Percentiles rank a stretch among this genome's conserved stretches.
These are phyloP conservation scores for Sorex araneus DNA, from an alignment of 2,113 vertebrate species.

Conservation along the genomic window DNA sequence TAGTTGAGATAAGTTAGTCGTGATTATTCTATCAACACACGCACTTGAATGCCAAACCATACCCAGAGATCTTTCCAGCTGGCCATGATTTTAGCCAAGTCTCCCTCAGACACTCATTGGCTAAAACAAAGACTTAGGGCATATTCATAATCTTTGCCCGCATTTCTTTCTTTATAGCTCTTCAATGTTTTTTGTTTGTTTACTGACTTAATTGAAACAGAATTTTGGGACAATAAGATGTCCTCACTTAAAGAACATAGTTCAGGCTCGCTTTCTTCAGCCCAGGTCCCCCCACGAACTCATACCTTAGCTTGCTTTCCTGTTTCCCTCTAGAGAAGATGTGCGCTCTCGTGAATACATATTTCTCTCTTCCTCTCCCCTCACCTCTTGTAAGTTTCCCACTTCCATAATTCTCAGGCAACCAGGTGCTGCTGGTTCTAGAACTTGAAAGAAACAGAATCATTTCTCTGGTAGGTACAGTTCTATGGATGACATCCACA, in stretches of 20 bases:
- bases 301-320: no score
- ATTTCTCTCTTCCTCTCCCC: neutral
- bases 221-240: neutral
- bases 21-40: neutral
- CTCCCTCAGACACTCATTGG: neutral
- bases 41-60: no score
- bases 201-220: neutral
- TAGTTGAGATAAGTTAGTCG: neutral
- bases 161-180: neutral
- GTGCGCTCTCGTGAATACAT: no score
- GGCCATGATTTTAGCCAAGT: neutral
- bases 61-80: neutral
- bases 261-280: neutral
- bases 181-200: neutral
- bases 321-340: no score
- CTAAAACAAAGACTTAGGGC: neutral
- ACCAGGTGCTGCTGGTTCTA: neutral
- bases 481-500: neutral
- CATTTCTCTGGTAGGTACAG: neutral
- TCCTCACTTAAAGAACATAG: neutral
- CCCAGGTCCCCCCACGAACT: no score
- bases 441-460: neutral
- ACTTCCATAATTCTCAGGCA: neutral
- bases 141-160: neutral
- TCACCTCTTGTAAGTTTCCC: neutral